Conservation (phyloP, 2,888 invertebrate genomes). For the Alitta virens region DNA sequence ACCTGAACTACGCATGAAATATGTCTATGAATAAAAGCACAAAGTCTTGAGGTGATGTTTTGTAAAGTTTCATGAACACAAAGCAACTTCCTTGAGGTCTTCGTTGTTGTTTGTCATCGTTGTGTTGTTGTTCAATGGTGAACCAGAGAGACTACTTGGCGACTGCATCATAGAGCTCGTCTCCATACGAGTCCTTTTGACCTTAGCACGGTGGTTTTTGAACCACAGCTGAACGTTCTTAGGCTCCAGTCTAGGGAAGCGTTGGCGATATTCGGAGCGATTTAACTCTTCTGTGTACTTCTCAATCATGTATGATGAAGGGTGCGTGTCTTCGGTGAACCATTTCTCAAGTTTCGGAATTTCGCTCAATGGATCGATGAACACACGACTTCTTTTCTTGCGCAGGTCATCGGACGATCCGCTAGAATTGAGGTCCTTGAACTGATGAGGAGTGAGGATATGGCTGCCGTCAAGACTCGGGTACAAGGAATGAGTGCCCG, state of each 20-base stretch:
- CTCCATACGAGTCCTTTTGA: slow-evolving; percentile 69
- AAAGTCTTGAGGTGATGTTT: too few relatives aligned
- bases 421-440: slow-evolving; percentile 10
- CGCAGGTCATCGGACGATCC: slow-evolving; percentile 67
- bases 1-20: too few relatives aligned
- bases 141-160: too few relatives aligned
- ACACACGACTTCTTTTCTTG: slow-evolving; percentile 92
- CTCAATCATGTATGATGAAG: slow-evolving; percentile 93
- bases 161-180: neutral
- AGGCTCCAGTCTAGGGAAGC: slow-evolving; percentile 96
- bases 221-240: slow-evolving; percentile 99
- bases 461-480: slow-evolving; percentile 15
- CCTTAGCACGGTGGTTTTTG: slow-evolving; percentile 96
- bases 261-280: slow-evolving; percentile 93
- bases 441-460: slow-evolving; percentile 10
- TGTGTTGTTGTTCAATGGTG: too few relatives aligned
- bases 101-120: too few relatives aligned
- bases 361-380: slow-evolving; percentile 98
- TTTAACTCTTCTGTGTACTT: slow-evolving; percentile 98
- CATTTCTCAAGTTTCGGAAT: slow-evolving; percentile 72
- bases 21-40: too few relatives aligned
- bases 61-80: too few relatives aligned
- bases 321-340: slow-evolving; percentile 97
- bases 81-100: too few relatives aligned
- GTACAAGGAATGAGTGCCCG: slow-evolving; percentile 10